Evolutionary conservation across 2,888 invertebrate species (phyloP).

Genomic region (Lagria hirta): DNA sequence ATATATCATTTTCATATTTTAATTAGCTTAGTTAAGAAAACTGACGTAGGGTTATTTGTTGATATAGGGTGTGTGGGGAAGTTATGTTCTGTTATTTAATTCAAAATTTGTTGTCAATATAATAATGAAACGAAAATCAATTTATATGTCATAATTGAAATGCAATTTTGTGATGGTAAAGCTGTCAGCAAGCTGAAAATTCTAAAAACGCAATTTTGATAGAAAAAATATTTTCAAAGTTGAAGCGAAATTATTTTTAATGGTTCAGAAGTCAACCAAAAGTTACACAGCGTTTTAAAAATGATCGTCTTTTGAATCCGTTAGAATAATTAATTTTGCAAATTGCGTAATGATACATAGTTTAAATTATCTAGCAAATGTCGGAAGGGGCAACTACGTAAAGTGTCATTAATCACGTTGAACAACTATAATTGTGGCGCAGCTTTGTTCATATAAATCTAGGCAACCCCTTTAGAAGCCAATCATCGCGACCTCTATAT

Average conservation of each 20-base stretch:
- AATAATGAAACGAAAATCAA: too few species aligned
- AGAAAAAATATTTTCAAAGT: too few species aligned
- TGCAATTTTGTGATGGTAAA: too few species aligned
- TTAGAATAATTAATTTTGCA: conserved; percentile 23
- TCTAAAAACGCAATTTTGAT: too few species aligned
- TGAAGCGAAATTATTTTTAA: not conserved
- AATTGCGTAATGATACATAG: conserved; percentile 26
- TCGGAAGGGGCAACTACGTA: conserved; percentile 17
- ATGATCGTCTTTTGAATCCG: conserved; percentile 9
- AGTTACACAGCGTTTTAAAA: not conserved
- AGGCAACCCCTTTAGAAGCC: conserved; percentile 7
- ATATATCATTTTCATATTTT: too few species aligned
- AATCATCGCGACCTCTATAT: too few species aligned
- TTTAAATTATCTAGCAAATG: conserved; percentile 24
- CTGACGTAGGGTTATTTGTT: too few species aligned
- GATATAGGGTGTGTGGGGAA: too few species aligned
- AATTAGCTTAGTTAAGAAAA: too few species aligned
- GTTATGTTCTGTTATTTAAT: too few species aligned
- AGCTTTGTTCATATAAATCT: conserved; percentile 20
- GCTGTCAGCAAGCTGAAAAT: not conserved
- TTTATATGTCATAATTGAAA: too few species aligned
- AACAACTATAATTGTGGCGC: conserved; percentile 22
- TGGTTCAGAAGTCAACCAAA: not conserved
- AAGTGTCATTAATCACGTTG: conserved; percentile 24
- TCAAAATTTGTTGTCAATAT: too few species aligned